Conservation (phyloP, 2,113 vertebrate genomes). For the Microtus montanus region DNA sequence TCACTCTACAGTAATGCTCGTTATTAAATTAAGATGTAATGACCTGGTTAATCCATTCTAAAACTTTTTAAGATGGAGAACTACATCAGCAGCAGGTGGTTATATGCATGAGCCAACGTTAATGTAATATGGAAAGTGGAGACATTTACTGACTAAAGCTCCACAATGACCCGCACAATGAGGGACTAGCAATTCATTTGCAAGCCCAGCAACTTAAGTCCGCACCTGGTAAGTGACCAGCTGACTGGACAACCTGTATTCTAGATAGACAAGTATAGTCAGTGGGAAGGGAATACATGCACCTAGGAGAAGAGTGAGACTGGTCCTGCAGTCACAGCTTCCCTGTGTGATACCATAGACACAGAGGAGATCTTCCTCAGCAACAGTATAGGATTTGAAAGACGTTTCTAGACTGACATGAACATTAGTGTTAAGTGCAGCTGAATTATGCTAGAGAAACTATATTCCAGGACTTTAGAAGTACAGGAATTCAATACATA, state of each 20-base stretch:
- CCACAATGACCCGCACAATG: conserved; percentile 87
- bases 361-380: conserved; percentile 85
- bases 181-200: conserved; percentile 84
- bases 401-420: conserved; percentile 78
- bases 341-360: conserved; percentile 85
- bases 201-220: conserved; percentile 85
- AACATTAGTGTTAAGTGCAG: conserved; percentile 89
- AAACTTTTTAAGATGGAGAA: conserved; percentile 92
- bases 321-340: conserved; percentile 93
- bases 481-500: conserved; percentile 67
- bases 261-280: conserved; percentile 88
- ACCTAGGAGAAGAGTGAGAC: conserved; percentile 87
- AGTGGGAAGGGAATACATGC: conserved; percentile 87
- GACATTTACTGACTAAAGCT: conserved; percentile 85
- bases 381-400: conserved; percentile 72
- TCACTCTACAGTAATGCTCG: conserved; percentile 98
- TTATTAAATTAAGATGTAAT: conserved; percentile 96
- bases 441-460: conserved; percentile 71
- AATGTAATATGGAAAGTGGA: conserved; percentile 88
- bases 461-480: conserved; percentile 84
- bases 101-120: conserved; percentile 91
- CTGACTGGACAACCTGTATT: conserved; percentile 92
- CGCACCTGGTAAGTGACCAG: conserved; percentile 87
- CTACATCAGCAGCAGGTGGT: conserved; percentile 95
- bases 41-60: conserved; percentile 90